A percentile compares a stretch with the other conserved stretches of the same genome.
phyloP scores from a whole-genome alignment of 2,888 invertebrate genomes.

The Aporophyla lueneburgensis region DNA sequence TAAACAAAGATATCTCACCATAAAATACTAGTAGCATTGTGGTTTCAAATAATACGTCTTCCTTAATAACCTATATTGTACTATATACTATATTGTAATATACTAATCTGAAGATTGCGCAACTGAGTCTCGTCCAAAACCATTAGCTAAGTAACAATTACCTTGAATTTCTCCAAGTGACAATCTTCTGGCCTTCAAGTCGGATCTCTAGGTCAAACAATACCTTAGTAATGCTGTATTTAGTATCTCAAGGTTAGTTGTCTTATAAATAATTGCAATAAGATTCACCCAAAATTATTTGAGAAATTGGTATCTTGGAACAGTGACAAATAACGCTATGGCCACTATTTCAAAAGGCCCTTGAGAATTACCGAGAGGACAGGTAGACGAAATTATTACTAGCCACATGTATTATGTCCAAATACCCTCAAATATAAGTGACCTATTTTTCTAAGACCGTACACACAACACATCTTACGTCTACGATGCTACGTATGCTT shows the following conservation, averaged over 20 bases:
- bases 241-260: not conserved
- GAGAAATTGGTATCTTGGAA: not conserved
- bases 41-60: slow-evolving; percentile 6
- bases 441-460: slow-evolving; percentile 42
- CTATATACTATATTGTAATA: no score
- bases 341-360: not conserved
- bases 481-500: slow-evolving; percentile 53
- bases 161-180: not conserved
- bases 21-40: not conserved
- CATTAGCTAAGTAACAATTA: slow-evolving; percentile 50
- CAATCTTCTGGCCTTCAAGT: not conserved
- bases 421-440: slow-evolving; percentile 32
- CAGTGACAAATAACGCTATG: not conserved
- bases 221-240: not conserved
- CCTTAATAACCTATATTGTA: not conserved
- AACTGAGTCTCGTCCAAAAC: slow-evolving; percentile 29
- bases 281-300: not conserved
- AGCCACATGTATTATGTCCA: slow-evolving; percentile 4
- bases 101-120: slow-evolving; percentile 38
- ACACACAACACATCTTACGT: slow-evolving; percentile 34
- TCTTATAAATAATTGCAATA: slow-evolving; percentile 18
- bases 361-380: slow-evolving; percentile 12
- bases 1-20: not conserved
- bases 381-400: slow-evolving; percentile 16
- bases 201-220: slow-evolving; percentile 1